A percentile compares a stretch with the other conserved stretches of the same genome.
These are phyloP conservation scores for Gasteruption jaculator DNA, from an alignment of 2,888 invertebrate species.

Conservation along the genomic window DNA sequence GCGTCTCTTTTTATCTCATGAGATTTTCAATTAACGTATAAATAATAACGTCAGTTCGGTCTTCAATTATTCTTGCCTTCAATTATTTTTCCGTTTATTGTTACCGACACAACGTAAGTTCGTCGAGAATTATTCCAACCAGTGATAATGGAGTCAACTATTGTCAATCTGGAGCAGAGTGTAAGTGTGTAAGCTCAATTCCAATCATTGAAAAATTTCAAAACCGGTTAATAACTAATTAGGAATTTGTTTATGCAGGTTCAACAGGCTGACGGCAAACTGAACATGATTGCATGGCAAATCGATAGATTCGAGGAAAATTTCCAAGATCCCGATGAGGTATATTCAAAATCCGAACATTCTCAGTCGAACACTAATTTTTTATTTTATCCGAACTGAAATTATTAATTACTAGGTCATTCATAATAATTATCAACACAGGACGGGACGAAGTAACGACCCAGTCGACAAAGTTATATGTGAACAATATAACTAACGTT, in stretches of 20 bases:
- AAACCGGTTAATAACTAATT: constrained; percentile 4
- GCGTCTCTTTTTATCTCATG: too few relatives aligned
- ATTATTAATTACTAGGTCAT: background rate
- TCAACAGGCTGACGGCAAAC: constrained; percentile 67
- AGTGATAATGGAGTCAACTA: constrained; percentile 40
- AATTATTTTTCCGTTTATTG: too few relatives aligned
- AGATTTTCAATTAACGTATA: too few relatives aligned
- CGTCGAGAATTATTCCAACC: constrained; percentile 12
- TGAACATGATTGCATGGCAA: constrained; percentile 71
- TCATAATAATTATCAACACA: too few relatives aligned
- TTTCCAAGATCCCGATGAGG: constrained; percentile 56
- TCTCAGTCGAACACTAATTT: constrained; percentile 3
- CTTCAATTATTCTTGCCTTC: too few relatives aligned
- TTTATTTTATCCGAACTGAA: too few relatives aligned
- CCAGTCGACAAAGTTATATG: too few relatives aligned
- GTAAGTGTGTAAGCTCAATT: too few relatives aligned
- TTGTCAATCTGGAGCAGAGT: constrained; percentile 42
- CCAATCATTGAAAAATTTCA: constrained; percentile 3
- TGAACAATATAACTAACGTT: too few relatives aligned
- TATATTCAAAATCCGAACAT: constrained; percentile 30
- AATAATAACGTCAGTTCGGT: too few relatives aligned
- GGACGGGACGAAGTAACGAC: too few relatives aligned
- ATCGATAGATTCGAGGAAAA: constrained; percentile 69
- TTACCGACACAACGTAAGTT: too few relatives aligned
- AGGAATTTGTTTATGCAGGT: constrained; percentile 55